Conservation (phyloP, 1,140 invertebrate species). For the Manduca sexta region DNA sequence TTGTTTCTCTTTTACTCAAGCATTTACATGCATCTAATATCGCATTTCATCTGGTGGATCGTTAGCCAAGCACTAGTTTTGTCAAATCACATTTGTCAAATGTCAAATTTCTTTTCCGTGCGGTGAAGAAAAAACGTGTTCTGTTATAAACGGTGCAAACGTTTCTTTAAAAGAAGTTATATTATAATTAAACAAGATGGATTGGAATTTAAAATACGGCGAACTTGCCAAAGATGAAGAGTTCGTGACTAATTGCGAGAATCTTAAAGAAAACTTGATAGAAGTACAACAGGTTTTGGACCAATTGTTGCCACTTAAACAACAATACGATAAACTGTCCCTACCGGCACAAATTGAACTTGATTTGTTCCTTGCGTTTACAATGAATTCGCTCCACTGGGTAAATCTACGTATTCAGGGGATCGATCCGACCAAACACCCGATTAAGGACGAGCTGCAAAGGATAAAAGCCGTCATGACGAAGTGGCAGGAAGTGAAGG, state of each 20-base stretch:
- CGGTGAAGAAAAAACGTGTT: background rate
- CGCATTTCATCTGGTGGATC: too few species aligned
- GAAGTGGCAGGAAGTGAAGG: slow-evolving; percentile 74
- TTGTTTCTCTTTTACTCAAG: too few species aligned
- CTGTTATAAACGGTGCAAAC: too few species aligned
- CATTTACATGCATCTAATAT: too few species aligned
- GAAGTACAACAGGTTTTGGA: slow-evolving; percentile 70
- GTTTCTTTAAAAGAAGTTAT: too few species aligned
- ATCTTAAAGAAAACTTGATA: slow-evolving; percentile 69
- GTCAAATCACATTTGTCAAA: too few species aligned
- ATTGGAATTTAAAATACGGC: slow-evolving; percentile 49
- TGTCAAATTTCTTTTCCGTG: too few species aligned
- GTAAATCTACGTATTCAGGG: slow-evolving; percentile 74
- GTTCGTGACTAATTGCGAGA: slow-evolving; percentile 68
- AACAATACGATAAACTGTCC: slow-evolving; percentile 66
- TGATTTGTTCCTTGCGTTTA: slow-evolving; percentile 75
- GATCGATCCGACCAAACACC: slow-evolving; percentile 72
- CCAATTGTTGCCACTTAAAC: slow-evolving; percentile 49
- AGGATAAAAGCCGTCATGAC: slow-evolving; percentile 75
- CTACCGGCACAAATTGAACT: slow-evolving; percentile 75
- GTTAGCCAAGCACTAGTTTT: too few species aligned
- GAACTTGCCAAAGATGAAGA: slow-evolving; percentile 43
- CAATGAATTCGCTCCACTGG: slow-evolving; percentile 76
- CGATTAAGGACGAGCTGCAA: slow-evolving; percentile 74
- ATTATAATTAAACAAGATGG: too few species aligned